Evolutionary conservation across 1,140 invertebrate genomes (phyloP), one percentile per base, ranked within the genome.

Genomic region (Argopecten irradians): DNA sequence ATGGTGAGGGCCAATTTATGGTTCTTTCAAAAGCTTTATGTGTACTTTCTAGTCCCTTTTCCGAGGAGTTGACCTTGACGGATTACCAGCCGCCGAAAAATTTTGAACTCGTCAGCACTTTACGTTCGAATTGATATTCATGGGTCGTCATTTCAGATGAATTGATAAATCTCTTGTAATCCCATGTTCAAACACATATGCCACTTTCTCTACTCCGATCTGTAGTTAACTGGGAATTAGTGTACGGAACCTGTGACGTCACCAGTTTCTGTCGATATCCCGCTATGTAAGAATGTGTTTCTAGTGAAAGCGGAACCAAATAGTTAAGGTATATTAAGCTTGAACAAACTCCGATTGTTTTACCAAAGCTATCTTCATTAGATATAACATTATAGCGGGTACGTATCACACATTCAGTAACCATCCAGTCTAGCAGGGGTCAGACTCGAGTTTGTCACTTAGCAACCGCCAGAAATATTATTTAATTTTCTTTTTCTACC

Each of bases 81-180:
- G 55, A 71, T 71, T 71, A 71, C 1, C 55, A 71, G 55, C n/a
- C 55, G n/a, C 55, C 22, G 55, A 71, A 71, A 39, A 71, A 71
- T 71, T 71, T 22, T 71, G 55, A 71, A 71, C 55, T 71, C 55
- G 55, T 71, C 55, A 71, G 55, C 55, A 71, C 55, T 71, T 71
- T 71, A 71, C 55, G 55, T 71, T 71, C n/a, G 28, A 71, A 71
- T 71, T 71, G 55, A 71, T 71, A 71, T 71, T 71, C 55, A 71
- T 71, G 55, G 28, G 28, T 71, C 55, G 55, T 22, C 55, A 71
- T 71, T 71, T n/a, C 22, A 71, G 55, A 71, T 71, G 55, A 71
- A 71, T 71, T 71, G 55, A 71, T 71, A 71, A 71, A 71, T 71
- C 55, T 71, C 55, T 71, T 71, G 55, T 71, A 71, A 71, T 71